phyloP scores from a whole-genome alignment of 2,888 invertebrate genomes.

The Acleris emargana region DNA sequence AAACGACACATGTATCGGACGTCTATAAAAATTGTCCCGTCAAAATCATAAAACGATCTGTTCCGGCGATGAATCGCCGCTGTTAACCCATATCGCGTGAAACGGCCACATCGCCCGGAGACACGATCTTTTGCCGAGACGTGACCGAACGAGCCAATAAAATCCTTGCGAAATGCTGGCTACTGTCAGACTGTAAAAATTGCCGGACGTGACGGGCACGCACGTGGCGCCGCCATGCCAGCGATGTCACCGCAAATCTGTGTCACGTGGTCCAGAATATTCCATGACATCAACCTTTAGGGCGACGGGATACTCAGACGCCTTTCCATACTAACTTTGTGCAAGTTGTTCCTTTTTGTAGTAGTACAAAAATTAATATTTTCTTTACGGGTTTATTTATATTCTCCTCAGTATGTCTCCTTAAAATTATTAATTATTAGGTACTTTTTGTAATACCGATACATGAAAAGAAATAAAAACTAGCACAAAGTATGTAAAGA shows the following conservation, averaged over 20 bases:
- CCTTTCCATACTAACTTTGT: too few species aligned
- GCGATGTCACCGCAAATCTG: slow-evolving; percentile 19
- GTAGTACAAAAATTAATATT: too few species aligned
- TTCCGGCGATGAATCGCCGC: slow-evolving; percentile 65
- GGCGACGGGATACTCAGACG: too few species aligned
- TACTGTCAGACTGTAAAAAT: slow-evolving; percentile 65
- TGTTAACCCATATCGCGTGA: slow-evolving; percentile 68
- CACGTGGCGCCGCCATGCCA: not conserved
- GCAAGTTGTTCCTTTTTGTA: too few species aligned
- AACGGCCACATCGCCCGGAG: slow-evolving; percentile 61
- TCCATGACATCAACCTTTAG: too few species aligned
- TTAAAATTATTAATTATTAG: too few species aligned
- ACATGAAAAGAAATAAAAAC: too few species aligned
- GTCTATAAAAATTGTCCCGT: slow-evolving; percentile 57
- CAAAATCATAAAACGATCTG: slow-evolving; percentile 74
- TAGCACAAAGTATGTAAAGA: too few species aligned
- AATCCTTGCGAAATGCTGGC: slow-evolving; percentile 63
- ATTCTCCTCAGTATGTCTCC: too few species aligned
- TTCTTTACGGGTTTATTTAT: too few species aligned
- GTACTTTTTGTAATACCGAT: too few species aligned
- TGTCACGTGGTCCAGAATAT: slow-evolving; percentile 1
- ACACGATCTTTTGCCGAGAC: slow-evolving; percentile 70
- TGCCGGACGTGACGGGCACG: slow-evolving; percentile 60
- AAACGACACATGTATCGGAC: slow-evolving; percentile 41
- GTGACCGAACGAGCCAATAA: slow-evolving; percentile 75